These are phyloP conservation scores for Agriopis aurantiaria DNA, from an alignment of 2,888 invertebrate genomes.

Conservation along the genomic window DNA sequence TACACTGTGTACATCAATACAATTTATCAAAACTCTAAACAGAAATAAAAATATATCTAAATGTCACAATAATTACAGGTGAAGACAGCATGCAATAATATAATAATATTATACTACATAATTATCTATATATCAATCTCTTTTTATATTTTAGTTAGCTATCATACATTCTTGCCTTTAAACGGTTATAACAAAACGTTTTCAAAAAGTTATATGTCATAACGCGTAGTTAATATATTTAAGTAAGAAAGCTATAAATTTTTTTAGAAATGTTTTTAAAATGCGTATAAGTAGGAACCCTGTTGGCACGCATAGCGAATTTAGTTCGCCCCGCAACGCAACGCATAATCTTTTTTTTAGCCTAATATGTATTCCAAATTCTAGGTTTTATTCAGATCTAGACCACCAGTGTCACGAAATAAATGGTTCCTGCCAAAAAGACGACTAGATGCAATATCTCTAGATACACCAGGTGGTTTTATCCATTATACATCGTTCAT, in stretches of 20 bases:
- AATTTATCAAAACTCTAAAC: no score
- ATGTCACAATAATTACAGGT: no score
- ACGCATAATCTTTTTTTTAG: conserved; percentile 53
- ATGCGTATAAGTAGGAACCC: conserved; percentile 10
- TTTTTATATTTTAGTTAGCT: no score
- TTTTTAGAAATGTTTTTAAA: background rate
- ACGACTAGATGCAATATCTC: conserved; percentile 79
- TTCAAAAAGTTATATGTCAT: no score
- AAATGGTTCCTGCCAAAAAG: conserved; percentile 80
- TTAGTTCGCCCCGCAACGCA: conserved; percentile 8
- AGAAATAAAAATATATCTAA: no score
- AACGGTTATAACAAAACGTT: no score
- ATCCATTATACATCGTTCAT: conserved; percentile 78
- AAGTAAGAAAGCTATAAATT: background rate
- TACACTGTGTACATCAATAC: no score
- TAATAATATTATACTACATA: no score
- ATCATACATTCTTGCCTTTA: no score
- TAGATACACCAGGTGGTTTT: conserved; percentile 77
- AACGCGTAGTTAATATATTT: no score
- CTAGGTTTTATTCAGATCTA: conserved; percentile 77
- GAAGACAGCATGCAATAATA: no score
- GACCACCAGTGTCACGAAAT: conserved; percentile 60
- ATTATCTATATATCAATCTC: no score
- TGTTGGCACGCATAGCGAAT: conserved; percentile 17
- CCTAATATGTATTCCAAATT: conserved; percentile 53